phyloP scores from a whole-genome alignment of 1,140 invertebrate species.

The Drosophila teissieri region DNA sequence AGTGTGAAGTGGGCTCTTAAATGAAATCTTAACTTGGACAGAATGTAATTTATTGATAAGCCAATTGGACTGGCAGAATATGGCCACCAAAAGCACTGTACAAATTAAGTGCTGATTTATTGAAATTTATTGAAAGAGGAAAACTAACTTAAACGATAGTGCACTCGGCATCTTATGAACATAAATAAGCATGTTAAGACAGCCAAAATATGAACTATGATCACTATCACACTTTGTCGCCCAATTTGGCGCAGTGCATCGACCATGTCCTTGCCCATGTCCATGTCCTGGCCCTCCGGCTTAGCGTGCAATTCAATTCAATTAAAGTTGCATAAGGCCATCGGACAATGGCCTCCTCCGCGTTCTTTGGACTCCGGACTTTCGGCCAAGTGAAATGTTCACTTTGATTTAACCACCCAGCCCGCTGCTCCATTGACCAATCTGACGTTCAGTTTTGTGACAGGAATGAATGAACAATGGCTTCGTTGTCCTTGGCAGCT shows the following conservation, averaged over 20 bases:
- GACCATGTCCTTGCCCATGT: slow-evolving; percentile 10
- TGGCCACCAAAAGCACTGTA: not conserved
- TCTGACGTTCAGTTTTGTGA: slow-evolving; percentile 35
- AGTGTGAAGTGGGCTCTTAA: not conserved
- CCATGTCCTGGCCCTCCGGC: slow-evolving; percentile 41
- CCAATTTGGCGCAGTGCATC: slow-evolving; percentile 6
- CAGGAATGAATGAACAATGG: slow-evolving; percentile 52
- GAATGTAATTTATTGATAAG: slow-evolving; percentile 26
- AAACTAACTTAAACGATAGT: not conserved
- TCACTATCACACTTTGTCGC: not conserved
- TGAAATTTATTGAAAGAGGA: not conserved
- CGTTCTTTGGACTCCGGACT: slow-evolving; percentile 8
- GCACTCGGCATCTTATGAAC: not conserved
- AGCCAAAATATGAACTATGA: too few species aligned
- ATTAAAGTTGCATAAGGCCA: slow-evolving; percentile 80
- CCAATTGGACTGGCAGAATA: not conserved
- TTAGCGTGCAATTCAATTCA: slow-evolving; percentile 80
- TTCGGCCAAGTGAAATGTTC: slow-evolving; percentile 44
- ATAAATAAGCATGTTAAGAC: not conserved
- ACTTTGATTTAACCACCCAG: slow-evolving; percentile 32
- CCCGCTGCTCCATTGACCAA: not conserved
- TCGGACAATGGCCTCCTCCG: slow-evolving; percentile 51
- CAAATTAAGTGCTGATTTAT: not conserved
- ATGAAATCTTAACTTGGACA: not conserved
- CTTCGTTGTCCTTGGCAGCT: slow-evolving; percentile 24